Conservation (phyloP, 2,113 vertebrate species). For the Mirza zaza region DNA sequence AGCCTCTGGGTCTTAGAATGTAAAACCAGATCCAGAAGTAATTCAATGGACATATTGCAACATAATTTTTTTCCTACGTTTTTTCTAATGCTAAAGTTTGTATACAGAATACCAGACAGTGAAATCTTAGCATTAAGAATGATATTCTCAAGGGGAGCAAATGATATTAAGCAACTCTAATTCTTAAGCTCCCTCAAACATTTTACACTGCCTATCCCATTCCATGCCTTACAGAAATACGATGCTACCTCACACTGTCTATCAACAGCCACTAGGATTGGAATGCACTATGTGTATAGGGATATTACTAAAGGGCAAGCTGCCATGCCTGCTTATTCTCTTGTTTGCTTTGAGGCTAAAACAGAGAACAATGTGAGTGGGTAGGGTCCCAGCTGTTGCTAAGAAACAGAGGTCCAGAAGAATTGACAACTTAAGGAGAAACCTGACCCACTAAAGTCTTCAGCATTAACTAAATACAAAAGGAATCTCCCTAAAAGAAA, state of each 20-base stretch:
- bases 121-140: background rate
- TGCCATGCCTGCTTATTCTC: background rate
- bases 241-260: background rate
- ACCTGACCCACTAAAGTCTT: constrained; percentile 30
- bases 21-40: background rate
- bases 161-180: background rate
- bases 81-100: background rate
- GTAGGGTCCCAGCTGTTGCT: constrained; percentile 55
- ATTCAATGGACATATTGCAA: background rate
- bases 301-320: constrained; percentile 26
- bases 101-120: background rate
- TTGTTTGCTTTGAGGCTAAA: constrained; percentile 57
- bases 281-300: background rate
- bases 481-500: constrained; percentile 44
- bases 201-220: background rate
- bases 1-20: background rate
- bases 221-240: background rate
- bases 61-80: background rate
- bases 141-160: background rate
- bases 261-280: background rate
- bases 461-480: constrained; percentile 43
- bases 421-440: constrained; percentile 58
- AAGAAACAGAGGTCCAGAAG: constrained; percentile 64
- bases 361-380: constrained; percentile 41
- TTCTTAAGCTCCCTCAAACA: background rate